Evolutionary conservation across 2,113 vertebrate genomes (phyloP), one percentile per base, ranked within the genome.

Genomic region (Zosterops borbonicus): DNA sequence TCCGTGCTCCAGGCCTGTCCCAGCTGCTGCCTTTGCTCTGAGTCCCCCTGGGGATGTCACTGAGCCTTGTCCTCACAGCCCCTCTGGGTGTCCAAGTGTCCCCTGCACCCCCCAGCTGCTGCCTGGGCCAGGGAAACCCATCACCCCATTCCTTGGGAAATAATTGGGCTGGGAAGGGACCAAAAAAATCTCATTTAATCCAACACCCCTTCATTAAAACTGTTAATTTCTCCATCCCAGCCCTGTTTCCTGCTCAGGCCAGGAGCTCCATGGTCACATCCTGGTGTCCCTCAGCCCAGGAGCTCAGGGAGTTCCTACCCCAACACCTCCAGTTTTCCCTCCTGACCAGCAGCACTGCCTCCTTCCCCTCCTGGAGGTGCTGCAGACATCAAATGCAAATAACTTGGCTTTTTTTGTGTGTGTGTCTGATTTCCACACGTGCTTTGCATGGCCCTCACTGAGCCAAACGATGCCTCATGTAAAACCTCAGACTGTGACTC

Each of bases 401-500:
- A 52, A 21, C 18, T 58, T 42, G 16, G 56, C 9, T 65, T 23
- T 35, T 24, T 59, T 24, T 23, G 37, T 37, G 37, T 37, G n/a
- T 39, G 37, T 39, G 14, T n/a, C 11, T 52, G 35, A 80, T 91
- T 69, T 21, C 18, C 18, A 63, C 27, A 2, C 14, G 2, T 28
- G 75, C 67, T 95, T 86, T 70, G 75, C 71, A 20, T 35, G 79
- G 83, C n/a, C 47, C 68, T 92, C 28, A 1, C 44, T 55, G 29
- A 56, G 75, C 82, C 75, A 69, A 92, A 49, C 1, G 67, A 90
- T 79, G 90, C 68, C 75, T 80, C 68, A 3, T 21, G 11, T 9
- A n/a, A 67, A 59, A 80, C 35, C 83, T 74, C 86, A 86, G 86
- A 28, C 90, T 70, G 13, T 86, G 91, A 96, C 75, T 93, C 94